Conservation (phyloP, 2,113 vertebrate species). For the Hydropotes inermis region DNA sequence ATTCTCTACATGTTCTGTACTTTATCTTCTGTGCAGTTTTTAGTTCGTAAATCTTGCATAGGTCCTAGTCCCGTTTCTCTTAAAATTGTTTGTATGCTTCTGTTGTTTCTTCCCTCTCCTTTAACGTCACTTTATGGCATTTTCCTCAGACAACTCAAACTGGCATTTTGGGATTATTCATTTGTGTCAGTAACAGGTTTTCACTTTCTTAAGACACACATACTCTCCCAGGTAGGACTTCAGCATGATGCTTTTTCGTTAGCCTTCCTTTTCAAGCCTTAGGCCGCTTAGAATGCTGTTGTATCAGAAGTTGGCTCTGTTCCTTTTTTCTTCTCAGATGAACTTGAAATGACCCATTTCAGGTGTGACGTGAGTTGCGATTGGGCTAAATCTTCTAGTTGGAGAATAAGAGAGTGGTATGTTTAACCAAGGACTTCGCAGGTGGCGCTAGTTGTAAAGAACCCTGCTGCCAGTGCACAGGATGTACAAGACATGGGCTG, state of each 20-base stretch:
- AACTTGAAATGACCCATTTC: neutral
- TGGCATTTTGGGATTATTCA: slow-evolving; percentile 1
- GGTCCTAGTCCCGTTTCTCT: neutral
- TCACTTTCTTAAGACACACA: neutral
- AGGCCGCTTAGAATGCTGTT: neutral
- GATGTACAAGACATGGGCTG: neutral
- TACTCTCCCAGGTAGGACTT: neutral
- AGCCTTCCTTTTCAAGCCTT: neutral
- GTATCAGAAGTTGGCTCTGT: neutral
- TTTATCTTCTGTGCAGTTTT: neutral
- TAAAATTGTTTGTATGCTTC: neutral
- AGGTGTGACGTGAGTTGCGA: neutral
- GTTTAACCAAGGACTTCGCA: neutral
- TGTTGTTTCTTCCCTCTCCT: neutral
- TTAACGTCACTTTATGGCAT: neutral
- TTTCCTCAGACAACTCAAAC: neutral
- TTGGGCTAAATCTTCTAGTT: neutral
- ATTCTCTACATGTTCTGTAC: neutral
- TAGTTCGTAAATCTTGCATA: neutral
- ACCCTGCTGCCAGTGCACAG: neutral
- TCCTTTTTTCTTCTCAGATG: neutral
- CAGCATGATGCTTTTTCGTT: neutral
- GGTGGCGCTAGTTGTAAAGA: neutral
- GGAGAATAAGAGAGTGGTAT: neutral
- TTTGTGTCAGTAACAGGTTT: slow-evolving; percentile 8